Conservation (phyloP, 2,113 vertebrate species). For the Catharus bicknelli region DNA sequence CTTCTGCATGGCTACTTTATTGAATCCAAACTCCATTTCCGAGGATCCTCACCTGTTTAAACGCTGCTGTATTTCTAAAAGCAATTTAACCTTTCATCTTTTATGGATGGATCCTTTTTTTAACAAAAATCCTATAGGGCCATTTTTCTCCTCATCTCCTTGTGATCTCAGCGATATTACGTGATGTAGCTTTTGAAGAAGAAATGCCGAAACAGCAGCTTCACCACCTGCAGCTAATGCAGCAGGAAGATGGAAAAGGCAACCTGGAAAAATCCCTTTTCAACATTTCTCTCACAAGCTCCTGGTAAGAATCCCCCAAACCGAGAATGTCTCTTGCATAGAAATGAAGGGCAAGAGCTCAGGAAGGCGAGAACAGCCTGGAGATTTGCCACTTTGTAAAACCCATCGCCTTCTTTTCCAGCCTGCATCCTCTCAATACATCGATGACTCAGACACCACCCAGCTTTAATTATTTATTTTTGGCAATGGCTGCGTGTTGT, state of each 20-base stretch:
- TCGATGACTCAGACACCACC: background rate
- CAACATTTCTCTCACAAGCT: constrained; percentile 65
- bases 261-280: constrained; percentile 69
- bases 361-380: background rate
- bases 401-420: background rate
- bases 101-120: constrained; percentile 67
- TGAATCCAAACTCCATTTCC: constrained; percentile 61
- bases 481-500: background rate
- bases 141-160: constrained; percentile 67
- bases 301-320: constrained; percentile 57
- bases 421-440: background rate
- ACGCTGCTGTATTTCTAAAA: constrained; percentile 64
- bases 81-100: constrained; percentile 72
- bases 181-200: constrained; percentile 70
- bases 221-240: constrained; percentile 66
- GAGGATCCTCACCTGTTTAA: constrained; percentile 67
- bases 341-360: constrained; percentile 39
- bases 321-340: constrained; percentile 44
- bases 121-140: constrained; percentile 68
- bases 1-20: constrained; percentile 62
- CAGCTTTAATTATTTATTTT: constrained; percentile 16
- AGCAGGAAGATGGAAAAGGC: constrained; percentile 54
- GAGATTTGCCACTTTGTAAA: constrained; percentile 18
- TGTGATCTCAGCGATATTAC: constrained; percentile 69
- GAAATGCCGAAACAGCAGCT: constrained; percentile 70